phyloP scores from a whole-genome alignment of 2,797 vertebrate species.

The Salmo trutta region DNA sequence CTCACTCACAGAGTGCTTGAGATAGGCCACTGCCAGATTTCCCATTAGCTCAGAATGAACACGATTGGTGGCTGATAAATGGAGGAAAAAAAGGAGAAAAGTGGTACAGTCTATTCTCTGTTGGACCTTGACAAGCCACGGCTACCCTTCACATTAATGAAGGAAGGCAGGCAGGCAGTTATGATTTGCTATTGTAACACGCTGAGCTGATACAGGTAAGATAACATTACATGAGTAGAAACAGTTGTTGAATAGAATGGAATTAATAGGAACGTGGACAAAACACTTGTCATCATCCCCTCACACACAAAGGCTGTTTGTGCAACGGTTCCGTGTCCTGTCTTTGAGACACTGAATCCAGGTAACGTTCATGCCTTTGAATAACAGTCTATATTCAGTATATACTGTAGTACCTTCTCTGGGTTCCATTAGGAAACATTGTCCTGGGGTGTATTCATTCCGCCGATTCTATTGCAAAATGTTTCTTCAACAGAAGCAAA shows the following conservation, averaged over 20 bases:
- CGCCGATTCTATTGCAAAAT: too few species aligned
- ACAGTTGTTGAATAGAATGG: neutral
- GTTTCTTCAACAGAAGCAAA: too few species aligned
- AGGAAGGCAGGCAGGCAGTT: neutral
- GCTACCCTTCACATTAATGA: neutral
- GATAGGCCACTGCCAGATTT: neutral
- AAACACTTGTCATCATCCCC: too few species aligned
- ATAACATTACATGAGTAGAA: neutral
- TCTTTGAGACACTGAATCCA: too few species aligned
- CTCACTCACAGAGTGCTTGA: conserved; percentile 5
- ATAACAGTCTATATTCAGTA: too few species aligned
- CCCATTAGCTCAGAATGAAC: conserved; percentile 20
- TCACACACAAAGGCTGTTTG: too few species aligned
- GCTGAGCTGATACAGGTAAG: neutral
- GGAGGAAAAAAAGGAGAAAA: neutral
- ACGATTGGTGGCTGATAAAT: conserved; percentile 29
- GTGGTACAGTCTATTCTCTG: neutral
- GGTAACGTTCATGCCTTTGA: too few species aligned
- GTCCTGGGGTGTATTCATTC: too few species aligned
- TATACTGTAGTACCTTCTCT: too few species aligned
- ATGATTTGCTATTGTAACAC: neutral
- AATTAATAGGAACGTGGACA: neutral
- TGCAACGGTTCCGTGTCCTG: too few species aligned
- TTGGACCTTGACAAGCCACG: neutral
- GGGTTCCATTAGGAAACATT: too few species aligned